These are phyloP conservation scores for Acleris cristana DNA, from an alignment of 2,888 invertebrate species.

Conservation along the genomic window DNA sequence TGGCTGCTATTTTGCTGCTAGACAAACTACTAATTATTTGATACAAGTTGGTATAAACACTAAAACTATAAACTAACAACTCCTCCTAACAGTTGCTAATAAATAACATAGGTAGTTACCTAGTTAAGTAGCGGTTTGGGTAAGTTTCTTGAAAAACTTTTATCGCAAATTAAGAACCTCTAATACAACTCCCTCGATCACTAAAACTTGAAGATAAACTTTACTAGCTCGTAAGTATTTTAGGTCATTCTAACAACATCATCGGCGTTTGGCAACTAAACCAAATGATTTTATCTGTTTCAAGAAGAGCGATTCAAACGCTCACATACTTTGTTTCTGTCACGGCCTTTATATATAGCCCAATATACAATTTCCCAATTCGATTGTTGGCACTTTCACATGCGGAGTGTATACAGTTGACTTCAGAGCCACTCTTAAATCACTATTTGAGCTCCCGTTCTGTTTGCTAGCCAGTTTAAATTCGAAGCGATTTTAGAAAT, in stretches of 20 bases:
- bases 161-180: not conserved
- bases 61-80: too few species aligned
- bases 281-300: not conserved
- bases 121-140: not conserved
- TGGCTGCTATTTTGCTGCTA: too few species aligned
- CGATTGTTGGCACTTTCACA: slow-evolving; percentile 57
- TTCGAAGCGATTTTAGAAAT: slow-evolving; percentile 15
- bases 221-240: not conserved
- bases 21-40: too few species aligned
- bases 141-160: slow-evolving; percentile 1
- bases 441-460: slow-evolving; percentile 52
- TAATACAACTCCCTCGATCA: not conserved
- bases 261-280: not conserved
- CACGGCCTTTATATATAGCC: slow-evolving; percentile 57
- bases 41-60: too few species aligned
- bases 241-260: not conserved
- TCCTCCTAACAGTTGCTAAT: not conserved
- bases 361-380: slow-evolving; percentile 64
- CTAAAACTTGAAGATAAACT: not conserved
- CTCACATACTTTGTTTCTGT: slow-evolving; percentile 52
- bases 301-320: slow-evolving; percentile 31
- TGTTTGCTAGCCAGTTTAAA: slow-evolving; percentile 45
- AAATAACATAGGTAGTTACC: not conserved
- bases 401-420: slow-evolving; percentile 39
- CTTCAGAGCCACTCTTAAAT: slow-evolving; percentile 50